Base-by-base conservation (phyloP, 2,113 vertebrate species). In the Rissa tridactyla region DNA sequence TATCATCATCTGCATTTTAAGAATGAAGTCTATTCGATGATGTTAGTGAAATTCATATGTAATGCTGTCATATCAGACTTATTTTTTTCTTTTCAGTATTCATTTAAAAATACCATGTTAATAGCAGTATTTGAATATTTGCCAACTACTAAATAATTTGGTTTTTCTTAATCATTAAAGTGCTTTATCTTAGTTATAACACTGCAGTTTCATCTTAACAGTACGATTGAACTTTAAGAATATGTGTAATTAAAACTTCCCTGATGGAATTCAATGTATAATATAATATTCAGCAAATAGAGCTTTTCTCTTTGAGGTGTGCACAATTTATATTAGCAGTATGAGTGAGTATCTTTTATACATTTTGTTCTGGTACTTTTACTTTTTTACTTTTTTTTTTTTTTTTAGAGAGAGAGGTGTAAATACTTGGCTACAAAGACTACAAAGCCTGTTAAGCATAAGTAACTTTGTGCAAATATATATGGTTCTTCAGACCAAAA, bases 201-300 rank as follows among this genome's bases (percentile, higher is more conserved):
- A 40, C 16, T 62, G 18, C 25, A 38, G 40, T 88, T 92, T 78
- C 34, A 78, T 82, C 36, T 70, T 86, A 44, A 71, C 20, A 64
- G 54, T 82, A 66, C 47, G 70, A 93, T 92, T 96, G 82, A 90
- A 55, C 69, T 80, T 55, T 27, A 91, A 81, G 44, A 81, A 97
- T 95, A 88, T 68, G 80, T 7, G 22, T 82, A 81, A 92, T 94
- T 96, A 97, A 94, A 72, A 34, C 29, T 69, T 90, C 60, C 73
- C 47, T 49, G 11, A 38, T 71, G 23, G 20, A 93, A 94, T 89
- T 68, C 7, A 78, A 27, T 82, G 79, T 87, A 42, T 46, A 93
- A 38, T 83, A 15, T 38, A 85, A 73, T 57, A 52, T 13, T 66
- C 20, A 76, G 22, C 13, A 79, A 60, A 55, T 22, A 82, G 38